Base-by-base conservation (phyloP, 2,888 invertebrate genomes). In the Eretmocerus hayati region DNA sequence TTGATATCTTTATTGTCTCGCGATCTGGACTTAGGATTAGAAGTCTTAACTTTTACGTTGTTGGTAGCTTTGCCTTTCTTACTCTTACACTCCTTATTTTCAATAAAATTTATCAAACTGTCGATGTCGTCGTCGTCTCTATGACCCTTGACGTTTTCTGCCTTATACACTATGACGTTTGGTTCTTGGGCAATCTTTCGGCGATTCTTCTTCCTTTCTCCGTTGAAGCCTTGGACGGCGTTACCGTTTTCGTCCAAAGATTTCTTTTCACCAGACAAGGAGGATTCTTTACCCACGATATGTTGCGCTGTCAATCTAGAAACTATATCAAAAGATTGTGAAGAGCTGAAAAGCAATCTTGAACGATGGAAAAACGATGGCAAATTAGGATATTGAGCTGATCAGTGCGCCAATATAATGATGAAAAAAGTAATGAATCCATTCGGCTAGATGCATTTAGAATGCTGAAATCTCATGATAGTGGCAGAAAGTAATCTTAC, bases 231-330 rank as follows among this genome's bases (percentile, higher is more conserved):
- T 63, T 79, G 79, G 46, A 87, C 74, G 31, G 87, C 79, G 69
- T 89, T 89, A 53, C 86, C 87, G 67, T 88, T 89, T 73, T 89
- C 89, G 73, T 89, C 89, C 53, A 84, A 74, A 54, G 83, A 77
- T 71, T 83, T 85, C 78, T 81, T 71, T 33, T 71, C 71, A 40
- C 63, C 65, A 38, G 67, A 58, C 42, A 54, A 46, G n/a, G 60
- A 55, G 20, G 61, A 55, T 44, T 63, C 63, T 45, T 62, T 62
- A 41, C 58, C 56, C 18, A 63, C 59, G 23, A 62, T 60, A 47
- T 65, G 65, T 48, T 64, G 65, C 40, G 64, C 54, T 48, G 61
- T 59, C 39, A 62, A 48, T 58, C 62, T 59, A 51, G 61, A 61
- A 50, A 62, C 62, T 54, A 56, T 54, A 26, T 26, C 6, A 26